These are phyloP conservation scores for Pseudorasbora parva DNA, from an alignment of 2,113 vertebrate genomes.

Conservation along the genomic window DNA sequence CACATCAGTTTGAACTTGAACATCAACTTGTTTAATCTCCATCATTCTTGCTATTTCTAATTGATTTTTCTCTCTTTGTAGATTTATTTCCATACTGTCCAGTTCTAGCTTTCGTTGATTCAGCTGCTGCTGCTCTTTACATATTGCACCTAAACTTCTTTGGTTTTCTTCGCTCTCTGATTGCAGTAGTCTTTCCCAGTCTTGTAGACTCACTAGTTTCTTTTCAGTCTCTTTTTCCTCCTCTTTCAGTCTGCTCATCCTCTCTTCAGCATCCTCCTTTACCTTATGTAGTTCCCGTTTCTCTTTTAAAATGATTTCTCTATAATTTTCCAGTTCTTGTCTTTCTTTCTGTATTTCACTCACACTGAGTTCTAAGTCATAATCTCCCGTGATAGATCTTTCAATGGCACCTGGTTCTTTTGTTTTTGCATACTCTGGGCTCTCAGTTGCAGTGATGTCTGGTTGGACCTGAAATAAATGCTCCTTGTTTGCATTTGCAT, in stretches of 20 bases:
- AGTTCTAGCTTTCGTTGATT: slow-evolving; percentile 42
- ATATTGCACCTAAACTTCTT: slow-evolving; percentile 10
- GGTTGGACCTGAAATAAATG: slow-evolving; percentile 27
- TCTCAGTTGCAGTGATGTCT: background rate
- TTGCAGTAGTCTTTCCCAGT: slow-evolving; percentile 8
- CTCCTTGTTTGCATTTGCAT: slow-evolving; percentile 35
- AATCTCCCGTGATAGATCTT: background rate
- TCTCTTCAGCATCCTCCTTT: slow-evolving; percentile 26
- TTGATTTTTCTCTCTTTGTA: slow-evolving; percentile 12
- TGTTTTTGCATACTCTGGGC: background rate
- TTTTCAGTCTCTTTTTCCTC: slow-evolving; percentile 27
- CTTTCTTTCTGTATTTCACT: slow-evolving; percentile 18
- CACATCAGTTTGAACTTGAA: slow-evolving; percentile 35
- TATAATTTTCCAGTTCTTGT: slow-evolving; percentile 28
- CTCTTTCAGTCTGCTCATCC: slow-evolving; percentile 21
- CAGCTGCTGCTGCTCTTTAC: background rate
- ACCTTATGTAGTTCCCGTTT: slow-evolving; percentile 20
- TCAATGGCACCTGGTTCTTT: background rate
- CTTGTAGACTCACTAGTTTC: slow-evolving; percentile 8
- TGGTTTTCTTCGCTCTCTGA: slow-evolving; percentile 7
- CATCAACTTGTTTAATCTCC: slow-evolving; percentile 4
- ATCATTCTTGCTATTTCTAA: slow-evolving; percentile 36
- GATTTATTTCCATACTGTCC: slow-evolving; percentile 35
- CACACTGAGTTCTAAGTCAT: slow-evolving; percentile 1
- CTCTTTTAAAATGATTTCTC: slow-evolving; percentile 33